Evolutionary conservation across 2,797 vertebrate genomes (phyloP).

Genomic region (Aythya fuligula): DNA sequence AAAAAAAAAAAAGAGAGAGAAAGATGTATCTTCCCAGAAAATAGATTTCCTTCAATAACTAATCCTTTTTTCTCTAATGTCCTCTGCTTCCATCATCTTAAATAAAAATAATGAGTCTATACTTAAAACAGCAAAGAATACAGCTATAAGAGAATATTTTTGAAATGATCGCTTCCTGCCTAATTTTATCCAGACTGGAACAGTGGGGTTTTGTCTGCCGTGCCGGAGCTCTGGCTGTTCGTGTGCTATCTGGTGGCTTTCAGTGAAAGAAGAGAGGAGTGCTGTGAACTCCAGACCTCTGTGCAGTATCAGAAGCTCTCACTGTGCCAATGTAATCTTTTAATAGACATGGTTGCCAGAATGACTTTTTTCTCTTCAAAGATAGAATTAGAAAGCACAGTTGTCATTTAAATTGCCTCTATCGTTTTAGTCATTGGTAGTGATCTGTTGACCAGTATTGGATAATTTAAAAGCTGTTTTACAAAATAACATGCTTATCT

Average conservation of each 20-base stretch:
- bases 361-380: constrained; percentile 47
- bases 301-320: constrained; percentile 32
- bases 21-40: not conserved
- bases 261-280: constrained; percentile 41
- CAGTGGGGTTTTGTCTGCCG: constrained; percentile 22
- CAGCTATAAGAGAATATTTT: constrained; percentile 17
- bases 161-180: not conserved
- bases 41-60: not conserved
- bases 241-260: constrained; percentile 5
- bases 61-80: not conserved
- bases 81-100: not conserved
- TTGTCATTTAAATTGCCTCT: constrained; percentile 65
- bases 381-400: constrained; percentile 46
- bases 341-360: constrained; percentile 59
- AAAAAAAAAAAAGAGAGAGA: not conserved
- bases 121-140: not conserved
- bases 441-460: constrained; percentile 53
- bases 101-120: not conserved
- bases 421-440: constrained; percentile 30
- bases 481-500: constrained; percentile 48
- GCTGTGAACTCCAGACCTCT: constrained; percentile 52
- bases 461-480: constrained; percentile 71
- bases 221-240: not conserved
- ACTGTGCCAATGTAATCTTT: constrained; percentile 60
- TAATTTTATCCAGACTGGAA: not conserved